Percentiles rank a stretch among this genome's conserved stretches.
phyloP scores from a whole-genome alignment of 2,888 invertebrate genomes.

The Parthenolecanium corni region DNA sequence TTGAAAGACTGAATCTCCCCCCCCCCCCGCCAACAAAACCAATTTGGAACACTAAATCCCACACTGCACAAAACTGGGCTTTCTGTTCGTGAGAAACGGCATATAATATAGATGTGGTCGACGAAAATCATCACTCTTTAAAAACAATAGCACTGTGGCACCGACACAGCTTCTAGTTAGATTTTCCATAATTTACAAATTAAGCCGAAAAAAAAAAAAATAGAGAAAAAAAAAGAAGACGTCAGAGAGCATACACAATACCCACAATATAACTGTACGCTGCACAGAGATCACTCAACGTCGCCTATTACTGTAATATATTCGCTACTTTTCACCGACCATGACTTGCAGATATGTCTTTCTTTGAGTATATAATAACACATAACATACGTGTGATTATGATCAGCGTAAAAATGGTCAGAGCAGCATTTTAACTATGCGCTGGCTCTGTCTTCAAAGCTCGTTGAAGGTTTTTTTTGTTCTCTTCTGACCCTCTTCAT shows the following conservation, averaged over 20 bases:
- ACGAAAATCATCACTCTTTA: no score
- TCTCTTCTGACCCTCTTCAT: background rate
- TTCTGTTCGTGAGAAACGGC: no score
- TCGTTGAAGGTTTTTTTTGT: background rate
- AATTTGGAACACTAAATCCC: no score
- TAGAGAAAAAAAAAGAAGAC: no score
- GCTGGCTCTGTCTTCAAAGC: conserved; percentile 3
- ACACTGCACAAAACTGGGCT: no score
- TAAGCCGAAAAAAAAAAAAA: no score
- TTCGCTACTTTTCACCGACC: conserved; percentile 12
- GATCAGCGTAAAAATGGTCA: conserved; percentile 23
- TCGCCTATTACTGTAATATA: background rate
- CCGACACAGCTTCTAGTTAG: no score
- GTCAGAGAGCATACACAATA: background rate
- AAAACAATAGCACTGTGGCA: no score
- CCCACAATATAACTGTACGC: background rate
- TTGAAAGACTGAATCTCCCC: no score
- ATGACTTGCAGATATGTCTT: conserved; percentile 19
- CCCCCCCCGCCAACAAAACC: no score
- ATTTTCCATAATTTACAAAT: no score
- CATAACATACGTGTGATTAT: conserved; percentile 23
- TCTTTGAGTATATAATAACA: background rate
- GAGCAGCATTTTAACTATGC: conserved; percentile 2
- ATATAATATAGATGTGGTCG: no score
- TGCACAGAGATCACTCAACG: background rate